Percentiles rank a stretch among this genome's conserved stretches.
Conservation (phyloP, 2,797 vertebrate genomes). For the Paramormyrops hopkinsi region DNA sequence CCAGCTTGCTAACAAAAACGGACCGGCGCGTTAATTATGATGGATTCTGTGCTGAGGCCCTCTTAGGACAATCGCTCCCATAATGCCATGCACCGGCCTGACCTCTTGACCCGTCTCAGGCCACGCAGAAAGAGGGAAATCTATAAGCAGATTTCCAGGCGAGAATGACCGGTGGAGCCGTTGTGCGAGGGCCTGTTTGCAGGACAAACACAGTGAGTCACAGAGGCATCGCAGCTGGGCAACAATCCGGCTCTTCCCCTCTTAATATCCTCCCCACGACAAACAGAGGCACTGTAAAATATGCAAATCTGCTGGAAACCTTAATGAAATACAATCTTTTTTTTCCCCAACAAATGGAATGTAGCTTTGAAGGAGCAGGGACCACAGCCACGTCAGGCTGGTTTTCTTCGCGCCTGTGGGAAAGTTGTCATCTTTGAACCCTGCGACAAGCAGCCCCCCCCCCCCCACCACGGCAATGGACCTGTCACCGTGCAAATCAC, state of each 20-base stretch:
- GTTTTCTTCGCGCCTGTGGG: constrained; percentile 50
- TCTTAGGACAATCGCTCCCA: constrained; percentile 86
- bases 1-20: constrained; percentile 72
- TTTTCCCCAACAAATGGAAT: constrained; percentile 49
- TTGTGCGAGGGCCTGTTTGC: constrained; percentile 47
- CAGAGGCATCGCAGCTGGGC: constrained; percentile 43
- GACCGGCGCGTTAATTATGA: constrained; percentile 92
- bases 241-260: constrained; percentile 54
- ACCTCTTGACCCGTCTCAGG: constrained; percentile 86
- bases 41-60: constrained; percentile 79
- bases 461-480: constrained; percentile 41
- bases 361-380: constrained; percentile 46
- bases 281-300: constrained; percentile 51
- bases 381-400: constrained; percentile 45
- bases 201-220: constrained; percentile 54
- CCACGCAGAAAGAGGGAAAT: constrained; percentile 80
- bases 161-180: constrained; percentile 51
- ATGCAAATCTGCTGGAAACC: constrained; percentile 60
- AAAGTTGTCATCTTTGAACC: constrained; percentile 64
- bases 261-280: constrained; percentile 45
- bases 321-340: constrained; percentile 58
- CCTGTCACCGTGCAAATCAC: constrained; percentile 26
- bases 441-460: constrained; percentile 30
- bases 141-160: constrained; percentile 80
- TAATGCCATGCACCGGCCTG: constrained; percentile 77